Evolutionary conservation across 2,113 vertebrate species (phyloP), one percentile per base, ranked within the genome.

Genomic region (Irena cyanogastra): DNA sequence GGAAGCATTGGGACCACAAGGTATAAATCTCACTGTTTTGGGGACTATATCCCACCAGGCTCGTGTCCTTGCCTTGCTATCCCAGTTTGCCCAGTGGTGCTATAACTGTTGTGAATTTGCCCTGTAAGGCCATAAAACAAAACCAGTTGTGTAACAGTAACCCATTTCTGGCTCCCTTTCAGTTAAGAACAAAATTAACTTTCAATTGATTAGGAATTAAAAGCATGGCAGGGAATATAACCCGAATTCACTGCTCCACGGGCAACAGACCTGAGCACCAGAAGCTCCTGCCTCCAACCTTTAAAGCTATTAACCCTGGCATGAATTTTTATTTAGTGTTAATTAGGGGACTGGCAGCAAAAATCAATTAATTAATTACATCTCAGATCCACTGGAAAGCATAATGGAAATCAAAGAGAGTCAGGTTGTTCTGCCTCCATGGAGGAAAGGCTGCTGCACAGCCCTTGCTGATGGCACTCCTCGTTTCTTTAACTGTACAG

Each of bases 281-380:
- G 76, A 47, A 90, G 39, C 93, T 92, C 61, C 57, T 92, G 92
- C 92, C 76, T 96, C 89, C 90, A 93, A 91, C 89, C 95, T 97
- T 96, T 93, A 83, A 91, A 83, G 87, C 93, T 95, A 92, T 97
- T 97, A 95, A 96, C 96, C 90, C 79, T 83, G 75, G 95, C 94
- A 95, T 87, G 89, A 96, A 91, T 96, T 95, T 95, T 97, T 95
- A 96, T 96, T 93, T 95, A 93, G 93, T 96, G 93, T 93, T 97
- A 96, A 97, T 97, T 96, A 97, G 94, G 82, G 47, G 63, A 88
- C 90, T 87, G 86, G 89, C 75, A 95, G 93, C 50, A 90, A 96
- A 76, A 94, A 94, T 95, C 95, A 97, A 95, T 97, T 95, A 95
- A 96, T 97, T 97, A 96, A 97, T 97, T 95, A 96, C 92, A 95